A percentile compares a stretch with the other conserved stretches of the same genome.
These are phyloP conservation scores for Morphnarchus princeps DNA, from an alignment of 2,113 vertebrate species.

Conservation along the genomic window DNA sequence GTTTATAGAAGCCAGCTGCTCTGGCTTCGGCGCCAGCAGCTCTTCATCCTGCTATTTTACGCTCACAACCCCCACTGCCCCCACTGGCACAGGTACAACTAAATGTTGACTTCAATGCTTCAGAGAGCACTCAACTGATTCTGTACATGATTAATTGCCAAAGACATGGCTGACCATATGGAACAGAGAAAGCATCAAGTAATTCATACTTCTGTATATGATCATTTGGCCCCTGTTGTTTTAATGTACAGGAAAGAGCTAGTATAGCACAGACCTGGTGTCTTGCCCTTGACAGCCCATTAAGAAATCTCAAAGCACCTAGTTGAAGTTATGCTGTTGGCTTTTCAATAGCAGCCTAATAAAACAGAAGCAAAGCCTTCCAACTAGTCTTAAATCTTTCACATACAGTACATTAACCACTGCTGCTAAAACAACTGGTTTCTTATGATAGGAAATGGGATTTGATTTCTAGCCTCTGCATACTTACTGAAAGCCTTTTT, in stretches of 20 bases:
- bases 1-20: conserved; percentile 82
- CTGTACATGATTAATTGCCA: conserved; percentile 83
- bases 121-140: conserved; percentile 78
- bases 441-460: conserved; percentile 82
- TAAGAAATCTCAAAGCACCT: conserved; percentile 84
- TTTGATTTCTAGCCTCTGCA: conserved; percentile 79
- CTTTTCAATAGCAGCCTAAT: conserved; percentile 84
- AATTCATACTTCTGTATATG: conserved; percentile 82
- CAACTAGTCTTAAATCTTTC: conserved; percentile 85
- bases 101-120: conserved; percentile 79
- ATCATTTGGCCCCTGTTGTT: conserved; percentile 78
- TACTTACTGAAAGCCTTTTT: conserved; percentile 73
- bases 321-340: conserved; percentile 78
- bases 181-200: conserved; percentile 83
- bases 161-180: conserved; percentile 82
- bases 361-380: conserved; percentile 84
- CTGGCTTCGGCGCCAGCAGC: conserved; percentile 69
- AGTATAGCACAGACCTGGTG: conserved; percentile 76
- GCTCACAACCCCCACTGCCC: conserved; percentile 64
- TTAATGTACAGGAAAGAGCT: conserved; percentile 79
- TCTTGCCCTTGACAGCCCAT: conserved; percentile 85
- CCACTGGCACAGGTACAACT: conserved; percentile 77
- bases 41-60: conserved; percentile 71
- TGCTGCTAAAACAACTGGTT: conserved; percentile 78
- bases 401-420: conserved; percentile 80